Percentiles rank a stretch among this genome's conserved stretches.
These are phyloP conservation scores for Alosa sapidissima DNA, from an alignment of 2,797 vertebrate genomes.

Conservation along the genomic window DNA sequence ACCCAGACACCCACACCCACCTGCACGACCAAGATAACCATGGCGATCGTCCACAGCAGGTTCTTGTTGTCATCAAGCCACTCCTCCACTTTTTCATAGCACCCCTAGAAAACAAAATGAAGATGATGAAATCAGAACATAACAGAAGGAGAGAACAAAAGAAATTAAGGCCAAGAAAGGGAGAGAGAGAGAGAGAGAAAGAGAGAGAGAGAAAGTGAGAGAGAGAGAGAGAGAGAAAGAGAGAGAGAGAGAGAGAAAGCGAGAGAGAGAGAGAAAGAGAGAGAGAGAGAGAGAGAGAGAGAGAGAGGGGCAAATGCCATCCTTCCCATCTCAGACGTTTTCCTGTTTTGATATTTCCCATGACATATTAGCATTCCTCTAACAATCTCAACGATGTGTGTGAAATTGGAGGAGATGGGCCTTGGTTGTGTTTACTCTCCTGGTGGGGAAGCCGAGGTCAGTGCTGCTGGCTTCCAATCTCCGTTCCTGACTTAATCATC, in stretches of 20 bases:
- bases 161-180: not conserved
- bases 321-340: not conserved
- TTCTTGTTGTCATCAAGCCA: conserved; percentile 96
- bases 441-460: not conserved
- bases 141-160: not conserved
- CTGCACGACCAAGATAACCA: conserved; percentile 95
- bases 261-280: not conserved
- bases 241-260: not conserved
- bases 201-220: not conserved
- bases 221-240: not conserved
- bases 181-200: not conserved
- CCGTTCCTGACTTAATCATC: not conserved
- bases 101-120: conserved; percentile 77
- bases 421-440: not conserved
- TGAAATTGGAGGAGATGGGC: not conserved
- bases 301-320: not conserved
- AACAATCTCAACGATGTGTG: not conserved
- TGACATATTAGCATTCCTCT: not conserved
- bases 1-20: conserved; percentile 65
- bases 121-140: conserved; percentile 31
- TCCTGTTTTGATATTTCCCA: not conserved
- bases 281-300: not conserved
- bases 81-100: conserved; percentile 90
- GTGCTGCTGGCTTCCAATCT: not conserved
- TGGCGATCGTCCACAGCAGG: conserved; percentile 88